Conservation (phyloP, 2,888 invertebrate genomes). For the Leptinotarsa rubiginosa region DNA sequence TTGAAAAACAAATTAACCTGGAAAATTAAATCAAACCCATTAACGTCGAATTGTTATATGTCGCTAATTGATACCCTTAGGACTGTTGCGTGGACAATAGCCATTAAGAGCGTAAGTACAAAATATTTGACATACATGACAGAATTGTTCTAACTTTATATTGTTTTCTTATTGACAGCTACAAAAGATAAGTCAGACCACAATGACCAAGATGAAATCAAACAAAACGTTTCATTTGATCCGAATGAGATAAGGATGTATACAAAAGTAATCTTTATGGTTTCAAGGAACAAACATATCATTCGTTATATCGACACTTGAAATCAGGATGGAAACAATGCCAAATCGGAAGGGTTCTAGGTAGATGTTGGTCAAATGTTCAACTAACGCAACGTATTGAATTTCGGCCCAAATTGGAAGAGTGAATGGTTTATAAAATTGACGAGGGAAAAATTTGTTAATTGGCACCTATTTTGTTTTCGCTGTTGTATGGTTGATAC, state of each 20-base stretch:
- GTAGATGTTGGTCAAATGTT: neutral
- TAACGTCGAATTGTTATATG: too few relatives aligned
- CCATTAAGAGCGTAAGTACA: too few relatives aligned
- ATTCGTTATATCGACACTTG: slow-evolving; percentile 30
- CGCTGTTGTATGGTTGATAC: slow-evolving; percentile 11
- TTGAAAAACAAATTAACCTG: too few relatives aligned
- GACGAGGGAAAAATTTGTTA: neutral
- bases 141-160: neutral
- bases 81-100: too few relatives aligned
- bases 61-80: too few relatives aligned
- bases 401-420: neutral
- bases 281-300: slow-evolving; percentile 33
- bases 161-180: slow-evolving; percentile 16
- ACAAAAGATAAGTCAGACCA: neutral
- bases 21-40: too few relatives aligned
- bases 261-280: slow-evolving; percentile 35
- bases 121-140: neutral
- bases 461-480: slow-evolving; percentile 12
- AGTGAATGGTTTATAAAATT: slow-evolving; percentile 6
- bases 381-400: slow-evolving; percentile 11
- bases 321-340: slow-evolving; percentile 15
- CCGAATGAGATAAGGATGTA: slow-evolving; percentile 27
- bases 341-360: slow-evolving; percentile 15
- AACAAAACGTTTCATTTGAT: slow-evolving; percentile 33
- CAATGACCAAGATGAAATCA: slow-evolving; percentile 15